Evolutionary conservation across 92 coral and sea anemone genomes (phyloP), one percentile per base, ranked within the genome.

Genomic region (Epizoanthus rinbou): DNA sequence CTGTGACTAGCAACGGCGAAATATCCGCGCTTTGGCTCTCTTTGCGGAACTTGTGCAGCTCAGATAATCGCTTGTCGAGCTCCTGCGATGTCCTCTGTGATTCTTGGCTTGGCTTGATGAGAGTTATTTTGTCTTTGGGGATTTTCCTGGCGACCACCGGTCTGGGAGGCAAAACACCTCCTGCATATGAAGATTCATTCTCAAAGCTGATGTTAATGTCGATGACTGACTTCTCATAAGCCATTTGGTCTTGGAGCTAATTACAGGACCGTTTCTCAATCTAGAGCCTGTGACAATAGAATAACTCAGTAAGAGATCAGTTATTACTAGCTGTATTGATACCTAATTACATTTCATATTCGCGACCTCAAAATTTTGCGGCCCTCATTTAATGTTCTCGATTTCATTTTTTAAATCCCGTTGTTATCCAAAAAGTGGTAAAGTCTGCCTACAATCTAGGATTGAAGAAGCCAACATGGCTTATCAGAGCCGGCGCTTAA

Each of bases 161-260:
- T 70, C 86, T 84, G 23, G 88, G 88, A 3, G 85, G 93, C 56
- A 71, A 81, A 13, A 75, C 41, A 35, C 85, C 75, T 52, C 80
- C 74, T 39, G n/a, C n/a, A n/a, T n/a, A n/a, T n/a, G 72, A 79
- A 3, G 88, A 82, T 50, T 93, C 95, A 71, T 87, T 89, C 57
- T 93, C 95, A 84, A 93, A 93, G 90, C 90, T 91, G 81, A 93
- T 91, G 79, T 93, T 88, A 58, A 93, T 93, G 86, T 91, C 86
- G 18, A 93, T 93, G 65, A 93, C 73, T 7, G 98, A 91, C 69
- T 93, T 93, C 6, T 93, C 95, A 84, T 91, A 93, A 6, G 92
- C 85, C 92, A 89, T 89, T 43, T 10, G 54, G 13, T 13, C 2
- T 50, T 10, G 54, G 9, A 8, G 53, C 13, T 47, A 10, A 47